phyloP scores from a whole-genome alignment of 2,888 invertebrate genomes.

The Neoascia interrupta region DNA sequence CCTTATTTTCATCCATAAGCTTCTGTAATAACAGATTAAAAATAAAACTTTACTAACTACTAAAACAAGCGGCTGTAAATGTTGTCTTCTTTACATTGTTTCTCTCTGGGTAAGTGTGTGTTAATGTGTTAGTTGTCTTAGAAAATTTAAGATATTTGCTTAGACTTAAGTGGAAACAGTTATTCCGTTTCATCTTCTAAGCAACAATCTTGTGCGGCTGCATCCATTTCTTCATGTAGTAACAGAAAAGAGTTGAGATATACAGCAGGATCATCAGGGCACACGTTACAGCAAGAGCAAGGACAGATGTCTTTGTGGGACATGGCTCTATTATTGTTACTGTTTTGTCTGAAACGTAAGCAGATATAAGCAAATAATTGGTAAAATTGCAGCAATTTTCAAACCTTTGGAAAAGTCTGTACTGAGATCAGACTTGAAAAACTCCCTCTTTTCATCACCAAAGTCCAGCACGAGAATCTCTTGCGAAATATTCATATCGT shows the following conservation, averaged over 20 bases:
- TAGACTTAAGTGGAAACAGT: constrained; percentile 46
- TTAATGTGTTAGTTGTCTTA: too few relatives aligned
- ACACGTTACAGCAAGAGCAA: constrained; percentile 94
- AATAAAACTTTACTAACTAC: too few relatives aligned
- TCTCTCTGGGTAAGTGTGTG: too few relatives aligned
- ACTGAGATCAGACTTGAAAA: constrained; percentile 88
- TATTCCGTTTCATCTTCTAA: constrained; percentile 77
- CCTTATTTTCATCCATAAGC: too few relatives aligned
- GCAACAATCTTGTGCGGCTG: constrained; percentile 90
- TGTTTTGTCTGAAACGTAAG: constrained; percentile 86
- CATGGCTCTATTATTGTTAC: constrained; percentile 95
- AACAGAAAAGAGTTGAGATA: constrained; percentile 94
- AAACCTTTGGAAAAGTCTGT: constrained; percentile 87
- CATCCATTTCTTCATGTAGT: constrained; percentile 96
- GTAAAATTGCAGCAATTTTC: not conserved
- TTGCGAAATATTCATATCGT: constrained; percentile 94
- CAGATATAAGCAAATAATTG: not conserved
- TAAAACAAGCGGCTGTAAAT: too few relatives aligned
- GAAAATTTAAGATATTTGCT: constrained; percentile 26
- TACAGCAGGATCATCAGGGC: constrained; percentile 93
- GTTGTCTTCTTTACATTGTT: too few relatives aligned
- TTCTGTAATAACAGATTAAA: too few relatives aligned
- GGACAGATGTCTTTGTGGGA: constrained; percentile 94
- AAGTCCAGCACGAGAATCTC: constrained; percentile 96
- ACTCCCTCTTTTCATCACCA: constrained; percentile 93